Evolutionary conservation across 1,140 invertebrate genomes (phyloP).

Genomic region (Centruroides vittatus): DNA sequence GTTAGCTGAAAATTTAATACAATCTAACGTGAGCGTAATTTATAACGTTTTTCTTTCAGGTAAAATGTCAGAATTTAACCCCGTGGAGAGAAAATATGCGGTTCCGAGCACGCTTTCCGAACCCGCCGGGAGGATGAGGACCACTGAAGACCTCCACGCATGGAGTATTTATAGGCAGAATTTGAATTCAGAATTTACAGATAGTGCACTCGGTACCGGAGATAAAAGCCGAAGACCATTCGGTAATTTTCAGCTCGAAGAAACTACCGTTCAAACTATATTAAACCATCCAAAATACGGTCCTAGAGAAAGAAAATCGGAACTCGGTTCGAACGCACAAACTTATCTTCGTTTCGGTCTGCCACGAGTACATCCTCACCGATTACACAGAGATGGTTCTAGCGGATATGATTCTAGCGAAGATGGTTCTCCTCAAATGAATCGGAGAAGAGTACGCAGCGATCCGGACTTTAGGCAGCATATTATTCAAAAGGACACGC

Average conservation of each 20-base stretch:
- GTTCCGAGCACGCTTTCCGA: neutral
- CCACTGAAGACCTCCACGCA: slow-evolving; percentile 77
- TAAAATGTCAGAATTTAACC: too few species aligned
- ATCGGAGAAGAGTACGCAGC: slow-evolving; percentile 37
- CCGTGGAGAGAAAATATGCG: neutral
- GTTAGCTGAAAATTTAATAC: too few species aligned
- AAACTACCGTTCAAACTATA: slow-evolving; percentile 83
- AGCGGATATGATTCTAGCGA: slow-evolving; percentile 3
- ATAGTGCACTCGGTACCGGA: slow-evolving; percentile 58
- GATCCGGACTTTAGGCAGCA: slow-evolving; percentile 56
- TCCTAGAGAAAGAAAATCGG: slow-evolving; percentile 11
- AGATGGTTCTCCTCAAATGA: neutral
- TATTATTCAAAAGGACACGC: neutral
- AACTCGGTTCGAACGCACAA: slow-evolving; percentile 56
- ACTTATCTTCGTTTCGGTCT: slow-evolving; percentile 84
- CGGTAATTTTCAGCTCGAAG: slow-evolving; percentile 77
- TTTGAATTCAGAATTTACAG: slow-evolving; percentile 84
- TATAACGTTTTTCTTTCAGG: too few species aligned
- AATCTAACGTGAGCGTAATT: too few species aligned
- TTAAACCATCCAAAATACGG: slow-evolving; percentile 52
- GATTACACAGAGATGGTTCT: neutral
- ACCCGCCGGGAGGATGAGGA: neutral
- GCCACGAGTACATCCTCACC: slow-evolving; percentile 45
- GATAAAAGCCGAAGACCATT: slow-evolving; percentile 4
- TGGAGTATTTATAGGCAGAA: slow-evolving; percentile 94